These are phyloP conservation scores for Gila orcuttii DNA, from an alignment of 2,113 vertebrate genomes.

Conservation along the genomic window DNA sequence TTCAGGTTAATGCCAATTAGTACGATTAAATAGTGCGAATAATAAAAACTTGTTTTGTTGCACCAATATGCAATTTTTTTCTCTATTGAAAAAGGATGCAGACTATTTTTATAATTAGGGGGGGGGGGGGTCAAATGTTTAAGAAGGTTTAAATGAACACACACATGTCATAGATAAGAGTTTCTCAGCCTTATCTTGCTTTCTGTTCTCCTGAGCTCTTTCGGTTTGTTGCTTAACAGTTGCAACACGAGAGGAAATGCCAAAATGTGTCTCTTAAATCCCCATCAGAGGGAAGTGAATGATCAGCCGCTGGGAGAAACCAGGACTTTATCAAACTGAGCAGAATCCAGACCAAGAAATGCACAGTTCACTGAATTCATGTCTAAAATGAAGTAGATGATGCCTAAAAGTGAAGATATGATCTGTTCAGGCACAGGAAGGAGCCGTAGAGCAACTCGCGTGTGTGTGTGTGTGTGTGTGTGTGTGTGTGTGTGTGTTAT, in stretches of 20 bases:
- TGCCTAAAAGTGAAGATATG: slow-evolving; percentile 16
- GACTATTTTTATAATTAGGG: background rate
- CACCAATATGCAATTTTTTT: background rate
- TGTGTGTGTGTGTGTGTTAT: slow-evolving; percentile 23
- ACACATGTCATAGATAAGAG: background rate
- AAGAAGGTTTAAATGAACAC: background rate
- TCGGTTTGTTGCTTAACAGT: slow-evolving; percentile 49
- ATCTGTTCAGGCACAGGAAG: slow-evolving; percentile 61
- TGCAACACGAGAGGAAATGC: slow-evolving; percentile 50
- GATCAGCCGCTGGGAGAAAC: background rate
- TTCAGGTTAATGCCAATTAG: background rate
- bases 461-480: background rate
- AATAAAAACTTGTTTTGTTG: background rate
- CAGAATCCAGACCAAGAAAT: too few relatives aligned
- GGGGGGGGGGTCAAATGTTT: background rate
- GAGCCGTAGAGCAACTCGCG: slow-evolving; percentile 51
- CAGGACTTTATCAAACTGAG: too few relatives aligned
- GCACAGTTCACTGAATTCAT: too few relatives aligned
- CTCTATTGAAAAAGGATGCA: background rate
- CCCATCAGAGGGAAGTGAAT: slow-evolving; percentile 44
- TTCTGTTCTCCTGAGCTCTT: slow-evolving; percentile 47
- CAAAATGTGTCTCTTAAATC: slow-evolving; percentile 43
- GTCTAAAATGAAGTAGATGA: background rate
- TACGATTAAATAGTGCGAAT: background rate
- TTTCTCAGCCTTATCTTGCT: background rate